Evolutionary conservation across 2,797 vertebrate species (phyloP).

Genomic region (Chrosomus eos): DNA sequence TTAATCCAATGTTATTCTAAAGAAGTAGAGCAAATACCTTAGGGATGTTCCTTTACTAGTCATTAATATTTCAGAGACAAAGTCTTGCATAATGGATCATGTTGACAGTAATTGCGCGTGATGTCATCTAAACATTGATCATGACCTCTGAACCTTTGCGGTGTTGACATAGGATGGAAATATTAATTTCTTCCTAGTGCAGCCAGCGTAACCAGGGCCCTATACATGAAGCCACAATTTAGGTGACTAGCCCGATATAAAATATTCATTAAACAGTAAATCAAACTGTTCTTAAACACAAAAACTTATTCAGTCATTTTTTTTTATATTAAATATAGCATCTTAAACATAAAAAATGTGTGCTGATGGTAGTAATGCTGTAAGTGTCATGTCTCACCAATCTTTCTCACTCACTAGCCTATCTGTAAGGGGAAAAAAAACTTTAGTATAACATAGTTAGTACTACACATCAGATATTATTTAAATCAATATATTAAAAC

Average conservation of each 20-base stretch:
- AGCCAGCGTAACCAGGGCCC: background rate
- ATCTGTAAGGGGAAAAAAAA: no score
- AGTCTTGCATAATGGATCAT: conserved; percentile 38
- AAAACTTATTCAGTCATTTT: background rate
- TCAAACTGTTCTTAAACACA: background rate
- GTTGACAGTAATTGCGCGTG: conserved; percentile 35
- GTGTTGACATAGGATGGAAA: background rate
- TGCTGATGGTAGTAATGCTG: background rate
- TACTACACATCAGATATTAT: no score
- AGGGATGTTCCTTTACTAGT: conserved; percentile 15
- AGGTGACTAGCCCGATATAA: no score
- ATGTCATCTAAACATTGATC: conserved; percentile 41
- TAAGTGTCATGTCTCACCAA: no score
- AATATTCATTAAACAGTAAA: background rate
- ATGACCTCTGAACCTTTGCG: conserved; percentile 26
- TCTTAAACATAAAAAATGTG: background rate
- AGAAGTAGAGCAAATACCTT: background rate
- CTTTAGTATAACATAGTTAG: no score
- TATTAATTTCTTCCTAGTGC: background rate
- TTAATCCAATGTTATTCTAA: background rate
- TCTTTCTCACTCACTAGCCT: no score
- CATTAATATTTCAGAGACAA: conserved; percentile 53
- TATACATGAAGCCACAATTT: no score
- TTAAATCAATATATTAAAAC: no score
- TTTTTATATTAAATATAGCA: background rate